Base-by-base conservation (phyloP, 2,113 vertebrate genomes). In the Polypterus bichir region DNA sequence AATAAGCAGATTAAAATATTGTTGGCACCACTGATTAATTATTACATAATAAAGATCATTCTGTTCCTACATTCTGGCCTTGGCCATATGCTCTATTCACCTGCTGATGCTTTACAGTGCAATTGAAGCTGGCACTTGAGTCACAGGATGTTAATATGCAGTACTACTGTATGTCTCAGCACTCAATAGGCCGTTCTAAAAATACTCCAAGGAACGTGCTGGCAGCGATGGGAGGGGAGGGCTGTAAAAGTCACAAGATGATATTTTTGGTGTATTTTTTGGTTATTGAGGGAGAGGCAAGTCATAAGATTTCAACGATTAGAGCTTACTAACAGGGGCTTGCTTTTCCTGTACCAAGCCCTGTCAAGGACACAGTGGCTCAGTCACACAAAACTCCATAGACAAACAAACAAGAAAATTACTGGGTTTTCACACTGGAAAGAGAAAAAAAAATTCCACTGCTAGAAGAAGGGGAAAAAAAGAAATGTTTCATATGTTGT, bases 331-430 rank as follows among this genome's bases (percentile, higher is more conserved):
- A 82, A 78, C 77, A 65, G 66, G 72, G 77, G 72, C 73, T 75
- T 72, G 69, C 61, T 74, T 73, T 82, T 84, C 77, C 82, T 75
- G 66, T 76, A 78, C 73, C 74, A 74, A 77, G 77, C 79, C 72
- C 76, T 45, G 57, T 54, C 44, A 46, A 7, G 9, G 72, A 76
- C 62, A 74, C 66, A 67, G 63, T 75, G 70, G 75, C 73, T 74
- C 68, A 76, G 74, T 77, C 64, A 46, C 76, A 78, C 73, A 73
- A 72, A 74, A 27, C 27, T 27, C 27, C 61, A 6, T 58, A 68
- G 61, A 49, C 63, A 66, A 63, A 53, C 49, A 73, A 62, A 64
- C 58, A 61, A 48, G 57, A 63, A 64, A 67, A 73, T 66, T 70
- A 66, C 64, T 52, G 59, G 63, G 54, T 73, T 47, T 68, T 9